phyloP scores from a whole-genome alignment of 2,888 invertebrate species.

The Erebia ligea region DNA sequence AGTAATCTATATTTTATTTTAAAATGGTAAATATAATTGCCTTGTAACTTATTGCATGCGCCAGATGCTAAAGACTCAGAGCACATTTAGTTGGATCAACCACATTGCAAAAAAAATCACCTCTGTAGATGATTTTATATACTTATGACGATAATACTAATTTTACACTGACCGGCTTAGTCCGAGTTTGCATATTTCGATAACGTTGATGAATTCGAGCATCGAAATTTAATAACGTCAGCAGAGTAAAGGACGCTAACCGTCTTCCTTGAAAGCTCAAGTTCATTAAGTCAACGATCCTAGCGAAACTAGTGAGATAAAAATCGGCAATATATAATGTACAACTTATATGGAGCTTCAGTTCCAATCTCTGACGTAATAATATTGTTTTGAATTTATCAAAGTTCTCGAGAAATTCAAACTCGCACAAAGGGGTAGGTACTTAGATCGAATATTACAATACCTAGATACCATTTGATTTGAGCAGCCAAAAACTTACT shows the following conservation, averaged over 20 bases:
- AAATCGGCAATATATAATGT: not conserved
- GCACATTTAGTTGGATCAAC: constrained; percentile 1
- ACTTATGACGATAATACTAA: not conserved
- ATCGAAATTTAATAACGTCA: not conserved
- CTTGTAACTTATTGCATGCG: constrained; percentile 22
- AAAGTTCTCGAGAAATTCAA: not conserved
- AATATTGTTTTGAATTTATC: not conserved
- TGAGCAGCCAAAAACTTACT: constrained; percentile 10
- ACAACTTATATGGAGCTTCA: too few relatives aligned
- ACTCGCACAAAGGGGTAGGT: not conserved
- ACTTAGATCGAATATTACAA: not conserved
- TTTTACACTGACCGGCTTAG: not conserved
- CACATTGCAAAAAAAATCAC: not conserved
- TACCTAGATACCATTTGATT: not conserved
- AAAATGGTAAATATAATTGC: constrained; percentile 30
- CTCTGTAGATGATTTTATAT: not conserved
- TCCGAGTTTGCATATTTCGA: not conserved
- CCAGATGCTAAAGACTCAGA: not conserved
- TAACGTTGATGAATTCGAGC: not conserved
- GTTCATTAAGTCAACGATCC: too few relatives aligned
- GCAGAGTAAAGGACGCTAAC: not conserved
- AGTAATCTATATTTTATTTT: constrained; percentile 23
- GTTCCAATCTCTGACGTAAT: not conserved
- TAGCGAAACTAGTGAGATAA: not conserved
- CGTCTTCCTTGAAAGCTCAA: not conserved